phyloP scores from a whole-genome alignment of 2,797 vertebrate species.

The Buphagus erythrorhynchus region DNA sequence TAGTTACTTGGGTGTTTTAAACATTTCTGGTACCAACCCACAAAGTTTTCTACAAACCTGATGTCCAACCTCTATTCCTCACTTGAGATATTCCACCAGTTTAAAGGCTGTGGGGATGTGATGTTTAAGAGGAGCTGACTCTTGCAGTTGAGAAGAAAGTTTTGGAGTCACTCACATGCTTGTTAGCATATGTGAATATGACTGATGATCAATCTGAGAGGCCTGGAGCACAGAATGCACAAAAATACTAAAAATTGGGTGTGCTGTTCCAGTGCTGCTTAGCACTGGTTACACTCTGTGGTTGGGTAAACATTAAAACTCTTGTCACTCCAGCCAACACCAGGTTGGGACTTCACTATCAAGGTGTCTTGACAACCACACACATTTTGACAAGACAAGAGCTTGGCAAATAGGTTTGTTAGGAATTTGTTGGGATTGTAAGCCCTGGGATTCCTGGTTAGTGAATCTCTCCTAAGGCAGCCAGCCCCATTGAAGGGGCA shows the following conservation, averaged over 20 bases:
- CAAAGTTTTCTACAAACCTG: not conserved
- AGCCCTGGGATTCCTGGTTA: not conserved
- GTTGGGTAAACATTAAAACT: not conserved
- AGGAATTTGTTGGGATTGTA: not conserved
- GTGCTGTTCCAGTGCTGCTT: not conserved
- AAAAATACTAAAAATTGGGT: accelerated
- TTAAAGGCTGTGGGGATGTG: not conserved
- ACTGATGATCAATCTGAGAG: not conserved
- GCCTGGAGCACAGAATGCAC: not conserved
- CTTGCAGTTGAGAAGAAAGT: not conserved
- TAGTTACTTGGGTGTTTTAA: not conserved
- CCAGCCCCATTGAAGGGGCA: not conserved
- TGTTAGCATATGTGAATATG: not conserved
- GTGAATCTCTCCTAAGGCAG: not conserved
- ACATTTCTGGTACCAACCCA: not conserved
- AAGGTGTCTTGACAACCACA: not conserved
- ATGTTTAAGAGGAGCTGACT: not conserved
- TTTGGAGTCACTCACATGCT: accelerated
- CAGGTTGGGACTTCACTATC: accelerated
- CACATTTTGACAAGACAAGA: not conserved
- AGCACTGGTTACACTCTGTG: accelerated
- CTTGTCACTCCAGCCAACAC: not conserved
- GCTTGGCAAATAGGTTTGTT: not conserved
- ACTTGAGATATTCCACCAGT: not conserved
- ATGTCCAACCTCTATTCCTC: not conserved